Conservation (phyloP, 2,113 vertebrate genomes). For the Ia io region DNA sequence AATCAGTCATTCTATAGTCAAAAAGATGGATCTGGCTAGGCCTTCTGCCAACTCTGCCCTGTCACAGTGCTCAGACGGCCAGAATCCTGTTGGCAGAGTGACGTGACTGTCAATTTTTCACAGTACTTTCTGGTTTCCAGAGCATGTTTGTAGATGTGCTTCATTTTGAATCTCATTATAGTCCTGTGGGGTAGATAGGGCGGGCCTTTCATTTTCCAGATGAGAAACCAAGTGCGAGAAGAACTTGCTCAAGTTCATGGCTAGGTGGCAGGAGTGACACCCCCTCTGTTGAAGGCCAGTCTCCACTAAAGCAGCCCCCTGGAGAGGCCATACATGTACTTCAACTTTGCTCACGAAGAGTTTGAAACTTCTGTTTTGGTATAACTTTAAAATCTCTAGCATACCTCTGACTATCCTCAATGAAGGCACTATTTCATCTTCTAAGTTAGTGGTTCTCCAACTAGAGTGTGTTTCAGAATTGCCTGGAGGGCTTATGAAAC, state of each 20-base stretch:
- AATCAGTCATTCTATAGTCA: neutral
- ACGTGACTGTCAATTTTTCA: neutral
- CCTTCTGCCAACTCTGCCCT: neutral
- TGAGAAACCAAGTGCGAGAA: constrained; percentile 27
- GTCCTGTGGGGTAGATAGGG: neutral
- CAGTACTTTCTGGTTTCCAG: neutral
- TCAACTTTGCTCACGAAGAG: neutral
- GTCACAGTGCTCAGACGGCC: neutral
- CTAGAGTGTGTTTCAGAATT: neutral
- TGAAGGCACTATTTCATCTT: neutral
- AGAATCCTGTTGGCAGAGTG: neutral
- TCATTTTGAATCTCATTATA: neutral
- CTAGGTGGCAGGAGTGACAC: neutral
- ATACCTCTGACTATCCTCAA: neutral
- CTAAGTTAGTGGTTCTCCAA: neutral
- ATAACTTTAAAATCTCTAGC: neutral
- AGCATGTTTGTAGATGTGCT: neutral
- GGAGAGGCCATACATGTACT: neutral
- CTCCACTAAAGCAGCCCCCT: neutral
- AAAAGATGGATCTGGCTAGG: neutral
- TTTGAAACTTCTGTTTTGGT: neutral
- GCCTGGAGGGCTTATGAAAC: neutral
- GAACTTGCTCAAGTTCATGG: neutral
- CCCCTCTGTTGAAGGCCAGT: neutral
- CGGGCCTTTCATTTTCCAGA: constrained; percentile 9